Evolutionary conservation across 2,888 invertebrate genomes (phyloP), one percentile per base, ranked within the genome.

Genomic region (Rhimphoctona megacephalus): DNA sequence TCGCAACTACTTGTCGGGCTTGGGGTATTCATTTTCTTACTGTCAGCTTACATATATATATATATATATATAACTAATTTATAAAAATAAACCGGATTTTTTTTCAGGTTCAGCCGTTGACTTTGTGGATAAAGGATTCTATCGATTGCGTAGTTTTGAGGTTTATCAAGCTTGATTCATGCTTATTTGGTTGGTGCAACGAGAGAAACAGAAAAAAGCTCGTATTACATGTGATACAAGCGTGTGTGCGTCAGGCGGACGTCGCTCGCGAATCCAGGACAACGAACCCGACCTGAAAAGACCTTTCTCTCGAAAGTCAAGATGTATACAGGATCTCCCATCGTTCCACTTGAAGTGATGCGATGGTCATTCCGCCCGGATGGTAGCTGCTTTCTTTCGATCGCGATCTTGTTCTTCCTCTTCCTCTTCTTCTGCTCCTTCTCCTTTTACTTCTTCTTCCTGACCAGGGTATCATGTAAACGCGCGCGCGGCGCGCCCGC

Each of bases 241-340:
- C 54, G 78, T 52, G 43, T 25, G 69, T 67, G 61, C 67, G 74
- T 78, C 74, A 64, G 54, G 79, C 76, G 78, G 72, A 43, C 61
- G 43, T 78, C 67, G 52, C 76, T 77, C 81, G 85, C 77, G 82
- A 89, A 89, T 88, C 78, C 87, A 89, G 91, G 90, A 83, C 90
- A 88, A 82, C 78, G 90, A 91, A 90, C 91, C 82, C 87, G 87
- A 85, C 89, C 89, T 88, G 86, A 87, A 88, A 88, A 87, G 89
- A 89, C 88, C 91, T 91, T 91, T 92, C 91, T 89, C 90, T 87
- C 72, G 85, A 72, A 87, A 90, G 87, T 90, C 88, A 88, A 88
- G 87, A 82, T 88, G 87, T 86, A 70, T 69, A 82, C 30, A 82
- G 82, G 74, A 85, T 81, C 78, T 81, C 74, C 77, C 79, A 87